phyloP scores from a whole-genome alignment of 2,888 invertebrate genomes.

The Geotrupes spiniger region DNA sequence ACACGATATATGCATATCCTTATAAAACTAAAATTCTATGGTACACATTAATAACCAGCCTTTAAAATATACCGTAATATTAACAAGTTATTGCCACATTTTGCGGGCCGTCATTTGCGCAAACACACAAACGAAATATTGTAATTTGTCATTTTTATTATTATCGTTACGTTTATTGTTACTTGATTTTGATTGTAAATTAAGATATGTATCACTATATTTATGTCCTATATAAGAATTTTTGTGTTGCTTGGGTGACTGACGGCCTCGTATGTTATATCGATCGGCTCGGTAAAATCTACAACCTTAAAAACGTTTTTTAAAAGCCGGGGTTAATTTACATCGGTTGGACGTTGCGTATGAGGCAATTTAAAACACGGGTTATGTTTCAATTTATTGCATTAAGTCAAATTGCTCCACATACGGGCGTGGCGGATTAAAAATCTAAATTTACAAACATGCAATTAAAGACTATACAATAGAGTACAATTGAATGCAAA shows the following conservation, averaged over 20 bases:
- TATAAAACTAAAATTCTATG: slow-evolving; percentile 20
- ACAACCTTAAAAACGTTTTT: slow-evolving; percentile 2
- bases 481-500: too few species aligned
- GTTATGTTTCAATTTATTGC: too few species aligned
- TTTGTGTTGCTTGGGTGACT: neutral
- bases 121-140: too few species aligned
- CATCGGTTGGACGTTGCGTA: too few species aligned
- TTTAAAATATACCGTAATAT: slow-evolving; percentile 6
- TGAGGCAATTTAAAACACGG: too few species aligned
- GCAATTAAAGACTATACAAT: too few species aligned
- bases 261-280: neutral
- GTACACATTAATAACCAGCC: slow-evolving; percentile 5
- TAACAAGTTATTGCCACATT: slow-evolving; percentile 17
- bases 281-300: neutral
- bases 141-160: too few species aligned
- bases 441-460: too few species aligned
- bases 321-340: neutral
- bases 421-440: too few species aligned
- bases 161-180: slow-evolving; percentile 8
- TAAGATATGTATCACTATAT: slow-evolving; percentile 11
- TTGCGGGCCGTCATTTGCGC: too few species aligned
- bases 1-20: slow-evolving; percentile 3
- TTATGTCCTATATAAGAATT: neutral
- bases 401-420: too few species aligned
- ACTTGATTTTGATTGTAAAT: slow-evolving; percentile 3